Conservation (phyloP, 64 coral and sea anemone genomes). For the Pocillopora damicornis region DNA sequence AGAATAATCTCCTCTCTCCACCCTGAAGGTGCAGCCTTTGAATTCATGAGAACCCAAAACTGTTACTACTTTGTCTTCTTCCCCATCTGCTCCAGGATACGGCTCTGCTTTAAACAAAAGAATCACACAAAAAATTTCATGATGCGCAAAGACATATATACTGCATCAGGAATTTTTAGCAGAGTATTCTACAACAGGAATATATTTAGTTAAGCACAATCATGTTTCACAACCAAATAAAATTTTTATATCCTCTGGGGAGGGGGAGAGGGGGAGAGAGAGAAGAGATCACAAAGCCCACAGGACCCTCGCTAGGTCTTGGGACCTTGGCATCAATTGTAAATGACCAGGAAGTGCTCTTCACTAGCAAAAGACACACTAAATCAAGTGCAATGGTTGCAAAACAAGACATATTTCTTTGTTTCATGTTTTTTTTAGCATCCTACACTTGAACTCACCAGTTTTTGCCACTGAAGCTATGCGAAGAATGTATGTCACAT, state of each 20-base stretch:
- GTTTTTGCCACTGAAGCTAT: constrained; percentile 69
- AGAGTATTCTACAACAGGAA: too few relatives aligned
- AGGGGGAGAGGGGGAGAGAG: too few relatives aligned
- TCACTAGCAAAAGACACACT: too few relatives aligned
- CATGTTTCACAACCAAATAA: background rate
- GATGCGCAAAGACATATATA: background rate
- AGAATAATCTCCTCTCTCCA: constrained; percentile 93
- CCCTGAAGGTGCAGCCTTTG: constrained; percentile 56
- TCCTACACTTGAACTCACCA: constrained; percentile 19
- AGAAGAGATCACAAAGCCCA: background rate
- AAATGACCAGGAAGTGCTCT: too few relatives aligned
- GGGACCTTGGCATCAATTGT: too few relatives aligned
- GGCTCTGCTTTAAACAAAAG: constrained; percentile 29
- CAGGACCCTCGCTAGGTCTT: background rate
- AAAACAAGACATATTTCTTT: too few relatives aligned
- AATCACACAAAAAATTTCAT: background rate
- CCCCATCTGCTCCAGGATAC: constrained; percentile 33
- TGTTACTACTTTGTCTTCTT: constrained; percentile 55
- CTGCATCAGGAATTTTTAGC: too few relatives aligned
- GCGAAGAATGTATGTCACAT: constrained; percentile 74
- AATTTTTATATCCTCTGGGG: background rate
- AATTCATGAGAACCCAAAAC: constrained; percentile 76
- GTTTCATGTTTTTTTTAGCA: too few relatives aligned
- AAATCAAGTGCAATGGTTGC: too few relatives aligned
- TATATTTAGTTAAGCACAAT: too few relatives aligned